Base-by-base conservation (phyloP, 2,888 invertebrate genomes). In the Oligia fasciuncula region DNA sequence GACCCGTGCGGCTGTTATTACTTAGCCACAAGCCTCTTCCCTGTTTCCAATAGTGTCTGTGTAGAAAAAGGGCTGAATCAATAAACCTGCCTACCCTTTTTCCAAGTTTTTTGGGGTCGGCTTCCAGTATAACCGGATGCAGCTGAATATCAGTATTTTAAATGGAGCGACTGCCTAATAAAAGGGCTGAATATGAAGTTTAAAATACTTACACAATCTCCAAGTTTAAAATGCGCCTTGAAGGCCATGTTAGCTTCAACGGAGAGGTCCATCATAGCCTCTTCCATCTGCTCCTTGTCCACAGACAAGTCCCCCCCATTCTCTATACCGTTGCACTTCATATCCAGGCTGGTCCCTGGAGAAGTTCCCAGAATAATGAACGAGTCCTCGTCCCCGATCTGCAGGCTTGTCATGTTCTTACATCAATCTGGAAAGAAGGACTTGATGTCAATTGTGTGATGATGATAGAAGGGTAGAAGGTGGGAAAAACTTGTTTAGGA, bases 301-400 rank as follows among this genome's bases (percentile, higher is more conserved):
- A 95, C 62, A 0, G 86, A 80, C 4, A 82, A 63, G 5, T 90
- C 88, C 6, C 90, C 89, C 4, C 90, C 92, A 51, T 90, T 92
- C 57, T 90, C 90, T 0, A 91, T 78, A 0, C 94, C 94, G 72
- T 94, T 93, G 79, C 91, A 93, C 73, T 94, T 94, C 17, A 94
- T 88, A 74, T 95, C 95, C 85, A 97, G 83, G 79, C 96, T 96
- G 0, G 93, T 90, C 1, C 95, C 94, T 0, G 97, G 97, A 8
- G 97, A 97, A 0, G 95, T 92, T 6, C 96, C 96, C 29, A 97
- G 93, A 80, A 97, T 95, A 62, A 97, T 96, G 87, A 97, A 97
- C 0, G 97, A 97, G 60, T 97, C 97, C 63, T 97, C 97, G 69
- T 96, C 96, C 86, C 90, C 92, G 70, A 90, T 92, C 75, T 95